Conservation (phyloP, 2,797 vertebrate species). For the Sebastes reedi region DNA sequence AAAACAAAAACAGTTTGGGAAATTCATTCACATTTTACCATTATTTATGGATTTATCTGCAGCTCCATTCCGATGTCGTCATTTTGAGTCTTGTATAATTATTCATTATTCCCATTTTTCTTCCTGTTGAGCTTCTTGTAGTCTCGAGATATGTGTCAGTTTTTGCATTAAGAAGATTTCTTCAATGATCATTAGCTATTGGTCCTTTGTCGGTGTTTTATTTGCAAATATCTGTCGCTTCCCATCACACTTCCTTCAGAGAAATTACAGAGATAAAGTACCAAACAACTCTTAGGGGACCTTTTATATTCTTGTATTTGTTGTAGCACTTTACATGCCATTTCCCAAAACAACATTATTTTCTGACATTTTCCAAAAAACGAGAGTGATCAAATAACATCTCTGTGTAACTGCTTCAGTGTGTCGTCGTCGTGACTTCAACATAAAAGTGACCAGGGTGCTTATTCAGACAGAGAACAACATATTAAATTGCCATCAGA, state of each 20-base stretch:
- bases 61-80: neutral
- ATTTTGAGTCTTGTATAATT: neutral
- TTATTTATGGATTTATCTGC: neutral
- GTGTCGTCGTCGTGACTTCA: too few relatives aligned
- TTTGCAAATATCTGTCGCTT: neutral
- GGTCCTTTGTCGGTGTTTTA: neutral
- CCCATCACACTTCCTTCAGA: neutral
- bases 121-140: neutral
- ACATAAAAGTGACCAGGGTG: too few relatives aligned
- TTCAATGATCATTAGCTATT: neutral
- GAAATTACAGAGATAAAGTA: neutral
- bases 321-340: neutral
- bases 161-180: neutral
- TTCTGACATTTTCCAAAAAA: neutral
- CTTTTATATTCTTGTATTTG: neutral
- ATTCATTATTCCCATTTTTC: neutral
- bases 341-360: rapidly evolving
- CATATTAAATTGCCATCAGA: too few relatives aligned
- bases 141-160: neutral
- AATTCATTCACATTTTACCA: neutral
- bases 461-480: too few relatives aligned
- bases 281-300: neutral
- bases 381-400: too few relatives aligned
- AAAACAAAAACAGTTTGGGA: neutral
- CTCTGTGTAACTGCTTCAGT: too few relatives aligned